Evolutionary conservation across 2,797 vertebrate species (phyloP).

Genomic region (Erpetoichthys calabaricus): DNA sequence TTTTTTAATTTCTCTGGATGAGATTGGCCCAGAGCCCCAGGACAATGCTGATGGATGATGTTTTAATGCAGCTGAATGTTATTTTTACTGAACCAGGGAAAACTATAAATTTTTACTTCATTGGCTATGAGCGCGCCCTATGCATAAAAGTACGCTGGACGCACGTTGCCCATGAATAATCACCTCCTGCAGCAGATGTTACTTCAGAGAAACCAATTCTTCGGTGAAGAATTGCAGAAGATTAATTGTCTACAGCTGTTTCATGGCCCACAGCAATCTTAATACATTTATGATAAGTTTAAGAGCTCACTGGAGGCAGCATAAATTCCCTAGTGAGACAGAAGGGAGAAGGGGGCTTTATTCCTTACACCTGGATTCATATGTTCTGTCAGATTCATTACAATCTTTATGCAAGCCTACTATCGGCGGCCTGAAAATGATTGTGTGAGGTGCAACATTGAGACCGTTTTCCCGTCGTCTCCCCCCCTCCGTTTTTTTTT

Average conservation of each 20-base stretch:
- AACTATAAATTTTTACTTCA: constrained; percentile 98
- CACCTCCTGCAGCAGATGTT: constrained; percentile 86
- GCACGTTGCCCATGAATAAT: constrained; percentile 84
- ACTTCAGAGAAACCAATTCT: constrained; percentile 88
- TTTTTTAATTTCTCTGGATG: constrained; percentile 86
- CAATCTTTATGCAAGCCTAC: constrained; percentile 59
- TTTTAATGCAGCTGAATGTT: constrained; percentile 99
- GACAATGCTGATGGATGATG: constrained; percentile 97
- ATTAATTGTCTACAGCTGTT: constrained; percentile 99
- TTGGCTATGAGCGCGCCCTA: constrained; percentile 85
- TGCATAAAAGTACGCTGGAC: constrained; percentile 75
- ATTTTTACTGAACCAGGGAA: constrained; percentile 97
- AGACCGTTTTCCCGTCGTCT: constrained; percentile 16
- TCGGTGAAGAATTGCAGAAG: constrained; percentile 93
- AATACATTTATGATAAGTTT: constrained; percentile 99
- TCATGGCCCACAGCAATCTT: constrained; percentile 98
- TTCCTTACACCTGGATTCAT: constrained; percentile 93
- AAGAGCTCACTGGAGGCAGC: constrained; percentile 84
- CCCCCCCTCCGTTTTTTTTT: constrained; percentile 27
- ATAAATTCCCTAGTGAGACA: constrained; percentile 65
- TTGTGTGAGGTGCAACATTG: constrained; percentile 48
- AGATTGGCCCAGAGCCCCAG: constrained; percentile 62
- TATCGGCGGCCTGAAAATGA: constrained; percentile 57
- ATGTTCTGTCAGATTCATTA: constrained; percentile 81
- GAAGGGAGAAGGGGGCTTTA: constrained; percentile 53